Percentiles rank a stretch among this genome's conserved stretches.
Conservation (phyloP, 2,113 vertebrate species). For the Malurus elegans region DNA sequence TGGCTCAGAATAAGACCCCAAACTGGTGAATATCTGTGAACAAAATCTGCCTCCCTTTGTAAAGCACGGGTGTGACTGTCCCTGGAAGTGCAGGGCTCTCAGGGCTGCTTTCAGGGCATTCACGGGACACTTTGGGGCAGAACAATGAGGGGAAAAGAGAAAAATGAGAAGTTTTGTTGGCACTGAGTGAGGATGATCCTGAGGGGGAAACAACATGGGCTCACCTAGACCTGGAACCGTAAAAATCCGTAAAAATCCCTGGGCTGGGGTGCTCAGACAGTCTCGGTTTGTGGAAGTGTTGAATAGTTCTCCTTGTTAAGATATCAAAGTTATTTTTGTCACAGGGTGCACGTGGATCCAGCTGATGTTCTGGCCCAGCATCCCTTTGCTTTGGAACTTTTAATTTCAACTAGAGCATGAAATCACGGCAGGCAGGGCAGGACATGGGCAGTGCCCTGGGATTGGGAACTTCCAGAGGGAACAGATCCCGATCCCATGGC, state of each 20-base stretch:
- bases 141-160: background rate
- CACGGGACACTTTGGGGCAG: background rate
- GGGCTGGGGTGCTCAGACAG: background rate
- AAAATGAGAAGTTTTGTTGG: background rate
- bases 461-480: background rate
- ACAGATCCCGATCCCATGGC: background rate
- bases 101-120: background rate
- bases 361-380: background rate
- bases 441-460: background rate
- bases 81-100: background rate
- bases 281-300: background rate
- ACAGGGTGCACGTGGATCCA: background rate
- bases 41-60: background rate
- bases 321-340: background rate
- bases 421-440: background rate
- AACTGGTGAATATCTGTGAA: background rate
- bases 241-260: background rate
- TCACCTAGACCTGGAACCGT: background rate
- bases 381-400: background rate
- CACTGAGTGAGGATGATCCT: background rate
- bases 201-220: accelerated
- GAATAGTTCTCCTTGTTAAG: background rate
- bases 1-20: background rate
- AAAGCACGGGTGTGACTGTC: background rate
- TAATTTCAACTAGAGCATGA: background rate